Evolutionary conservation across 2,888 invertebrate species (phyloP).

Genomic region (Rhagonycha lutea): DNA sequence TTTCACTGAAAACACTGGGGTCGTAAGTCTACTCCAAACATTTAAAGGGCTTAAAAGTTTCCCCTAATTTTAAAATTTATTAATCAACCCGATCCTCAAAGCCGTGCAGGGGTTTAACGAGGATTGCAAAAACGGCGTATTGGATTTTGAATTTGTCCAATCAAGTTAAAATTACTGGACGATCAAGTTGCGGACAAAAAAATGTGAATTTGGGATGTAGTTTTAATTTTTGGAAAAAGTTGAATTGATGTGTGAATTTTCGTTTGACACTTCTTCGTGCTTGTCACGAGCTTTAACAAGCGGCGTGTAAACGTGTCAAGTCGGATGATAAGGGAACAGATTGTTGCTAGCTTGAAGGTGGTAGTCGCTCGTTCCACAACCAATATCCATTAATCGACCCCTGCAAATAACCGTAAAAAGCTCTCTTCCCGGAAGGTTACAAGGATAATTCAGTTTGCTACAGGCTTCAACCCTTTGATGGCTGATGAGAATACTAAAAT

Average conservation of each 20-base stretch:
- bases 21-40: background rate
- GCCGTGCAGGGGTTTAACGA: background rate
- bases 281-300: conserved; percentile 28
- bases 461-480: conserved; percentile 33
- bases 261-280: conserved; percentile 26
- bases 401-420: conserved; percentile 23
- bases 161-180: background rate
- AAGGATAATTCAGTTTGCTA: conserved; percentile 34
- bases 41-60: background rate
- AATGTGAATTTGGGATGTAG: background rate
- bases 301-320: conserved; percentile 32
- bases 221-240: background rate
- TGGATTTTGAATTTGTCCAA: background rate
- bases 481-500: conserved; percentile 31
- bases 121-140: background rate
- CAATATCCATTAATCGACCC: conserved; percentile 31
- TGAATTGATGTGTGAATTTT: conserved; percentile 23
- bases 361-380: conserved; percentile 7
- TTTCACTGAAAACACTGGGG: background rate
- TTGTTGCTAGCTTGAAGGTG: conserved; percentile 14
- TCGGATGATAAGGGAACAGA: conserved; percentile 15
- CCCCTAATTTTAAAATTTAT: background rate
- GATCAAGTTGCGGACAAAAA: background rate
- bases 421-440: conserved; percentile 30
- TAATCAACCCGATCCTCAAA: background rate